These are phyloP conservation scores for Sussaba pulchella DNA, from an alignment of 2,888 invertebrate genomes.

Conservation along the genomic window DNA sequence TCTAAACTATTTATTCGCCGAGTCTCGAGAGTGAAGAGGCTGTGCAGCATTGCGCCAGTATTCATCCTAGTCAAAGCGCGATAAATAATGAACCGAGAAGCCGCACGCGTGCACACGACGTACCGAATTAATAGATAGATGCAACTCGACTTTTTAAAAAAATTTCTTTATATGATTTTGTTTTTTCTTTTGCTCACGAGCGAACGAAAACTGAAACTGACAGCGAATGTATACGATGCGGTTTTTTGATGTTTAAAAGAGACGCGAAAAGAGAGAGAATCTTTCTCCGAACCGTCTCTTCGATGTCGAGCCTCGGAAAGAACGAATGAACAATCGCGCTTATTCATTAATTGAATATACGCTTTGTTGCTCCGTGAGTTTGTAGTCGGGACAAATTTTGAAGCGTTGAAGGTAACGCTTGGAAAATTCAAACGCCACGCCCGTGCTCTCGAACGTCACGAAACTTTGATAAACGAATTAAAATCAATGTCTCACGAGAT, in stretches of 20 bases:
- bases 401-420: no score
- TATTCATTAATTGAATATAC: not conserved
- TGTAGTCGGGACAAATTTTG: no score
- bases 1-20: slow-evolving; percentile 48
- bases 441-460: not conserved
- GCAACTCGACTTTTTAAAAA: not conserved
- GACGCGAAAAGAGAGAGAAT: no score
- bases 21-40: slow-evolving; percentile 5
- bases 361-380: no score
- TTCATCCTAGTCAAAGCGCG: slow-evolving; percentile 22
- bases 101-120: not conserved
- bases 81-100: slow-evolving; percentile 55
- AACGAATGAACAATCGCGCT: not conserved
- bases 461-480: not conserved
- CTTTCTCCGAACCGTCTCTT: not conserved
- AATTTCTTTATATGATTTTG: no score
- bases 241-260: not conserved
- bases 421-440: not conserved
- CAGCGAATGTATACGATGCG: slow-evolving; percentile 11
- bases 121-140: slow-evolving; percentile 5
- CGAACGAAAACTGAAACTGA: slow-evolving; percentile 10
- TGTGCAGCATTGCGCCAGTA: slow-evolving; percentile 44
- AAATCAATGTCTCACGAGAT: not conserved
- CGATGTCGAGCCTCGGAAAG: not conserved
- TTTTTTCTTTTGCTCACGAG: not conserved